phyloP scores from a whole-genome alignment of 2,113 vertebrate species.

The Silurus glanis region DNA sequence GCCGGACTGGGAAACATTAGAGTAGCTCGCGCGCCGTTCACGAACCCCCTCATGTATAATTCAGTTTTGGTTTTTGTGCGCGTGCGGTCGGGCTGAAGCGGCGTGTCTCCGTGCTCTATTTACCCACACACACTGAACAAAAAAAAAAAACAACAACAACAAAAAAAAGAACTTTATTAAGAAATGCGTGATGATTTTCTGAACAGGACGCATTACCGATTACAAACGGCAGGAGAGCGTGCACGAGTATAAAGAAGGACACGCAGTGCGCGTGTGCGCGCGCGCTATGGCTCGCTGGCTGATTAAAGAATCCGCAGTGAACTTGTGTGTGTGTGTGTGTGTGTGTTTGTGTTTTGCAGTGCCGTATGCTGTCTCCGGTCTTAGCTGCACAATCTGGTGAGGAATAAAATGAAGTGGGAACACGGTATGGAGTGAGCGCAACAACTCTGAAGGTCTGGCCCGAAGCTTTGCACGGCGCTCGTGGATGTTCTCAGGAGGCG shows the following conservation, averaged over 20 bases:
- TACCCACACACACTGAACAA: neutral
- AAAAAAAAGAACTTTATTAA: neutral
- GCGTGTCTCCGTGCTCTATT: neutral
- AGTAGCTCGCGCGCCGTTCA: neutral
- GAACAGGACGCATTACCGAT: neutral
- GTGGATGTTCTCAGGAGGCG: neutral
- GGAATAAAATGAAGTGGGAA: neutral
- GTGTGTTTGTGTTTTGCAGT: neutral
- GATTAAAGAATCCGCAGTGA: slow-evolving; percentile 19
- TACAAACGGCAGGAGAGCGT: neutral
- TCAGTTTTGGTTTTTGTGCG: neutral
- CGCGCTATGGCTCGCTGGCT: neutral
- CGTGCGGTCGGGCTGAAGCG: neutral
- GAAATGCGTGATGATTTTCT: neutral
- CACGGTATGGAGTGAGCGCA: neutral
- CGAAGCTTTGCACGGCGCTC: neutral
- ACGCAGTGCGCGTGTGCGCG: neutral
- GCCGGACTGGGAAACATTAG: too few species aligned
- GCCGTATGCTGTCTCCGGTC: neutral
- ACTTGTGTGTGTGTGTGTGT: neutral
- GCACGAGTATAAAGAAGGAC: neutral
- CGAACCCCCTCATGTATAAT: slow-evolving; percentile 5
- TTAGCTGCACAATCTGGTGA: neutral
- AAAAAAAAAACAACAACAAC: neutral
- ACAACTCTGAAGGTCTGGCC: neutral